Conservation (phyloP, 2,888 invertebrate genomes). For the Heliconius hortense region DNA sequence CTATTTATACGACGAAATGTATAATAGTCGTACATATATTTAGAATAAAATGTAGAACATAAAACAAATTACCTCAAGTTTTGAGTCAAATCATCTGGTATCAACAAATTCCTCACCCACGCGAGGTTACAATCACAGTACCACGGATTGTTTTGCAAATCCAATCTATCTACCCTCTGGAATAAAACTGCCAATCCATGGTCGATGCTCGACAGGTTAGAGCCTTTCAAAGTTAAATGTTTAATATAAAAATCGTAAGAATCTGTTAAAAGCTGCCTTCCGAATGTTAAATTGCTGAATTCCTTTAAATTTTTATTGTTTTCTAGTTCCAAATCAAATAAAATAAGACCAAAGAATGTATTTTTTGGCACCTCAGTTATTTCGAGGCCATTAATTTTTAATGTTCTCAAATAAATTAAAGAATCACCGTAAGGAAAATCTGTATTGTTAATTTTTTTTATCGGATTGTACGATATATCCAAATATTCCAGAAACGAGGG, state of each 20-base stretch:
- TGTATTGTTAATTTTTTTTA: conserved; percentile 62
- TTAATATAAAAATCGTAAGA: conserved; percentile 66
- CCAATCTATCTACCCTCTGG: conserved; percentile 67
- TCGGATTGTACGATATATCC: conserved; percentile 83
- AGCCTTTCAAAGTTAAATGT: conserved; percentile 67
- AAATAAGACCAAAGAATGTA: conserved; percentile 77
- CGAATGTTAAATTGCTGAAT: conserved; percentile 72
- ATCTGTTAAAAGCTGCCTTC: conserved; percentile 57
- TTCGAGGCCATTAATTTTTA: conserved; percentile 81
- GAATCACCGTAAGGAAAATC: background rate
- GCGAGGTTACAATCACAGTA: conserved; percentile 82
- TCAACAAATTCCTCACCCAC: conserved; percentile 71
- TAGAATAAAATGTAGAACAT: background rate
- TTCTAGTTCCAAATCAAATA: conserved; percentile 75
- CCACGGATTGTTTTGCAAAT: conserved; percentile 84
- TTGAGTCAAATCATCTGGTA: conserved; percentile 61
- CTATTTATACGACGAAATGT: no score
- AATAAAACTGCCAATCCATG: conserved; percentile 65
- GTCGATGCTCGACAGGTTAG: conserved; percentile 64
- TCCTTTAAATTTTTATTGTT: conserved; percentile 75
- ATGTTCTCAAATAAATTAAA: conserved; percentile 57
- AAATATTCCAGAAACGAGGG: conserved; percentile 79
- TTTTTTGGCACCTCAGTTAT: conserved; percentile 77
- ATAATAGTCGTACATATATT: no score
- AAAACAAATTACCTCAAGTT: conserved; percentile 62